A percentile compares a stretch with the other conserved stretches of the same genome.
These are phyloP conservation scores for Galagoides demidoff DNA, from an alignment of 2,797 vertebrate genomes.

Conservation along the genomic window DNA sequence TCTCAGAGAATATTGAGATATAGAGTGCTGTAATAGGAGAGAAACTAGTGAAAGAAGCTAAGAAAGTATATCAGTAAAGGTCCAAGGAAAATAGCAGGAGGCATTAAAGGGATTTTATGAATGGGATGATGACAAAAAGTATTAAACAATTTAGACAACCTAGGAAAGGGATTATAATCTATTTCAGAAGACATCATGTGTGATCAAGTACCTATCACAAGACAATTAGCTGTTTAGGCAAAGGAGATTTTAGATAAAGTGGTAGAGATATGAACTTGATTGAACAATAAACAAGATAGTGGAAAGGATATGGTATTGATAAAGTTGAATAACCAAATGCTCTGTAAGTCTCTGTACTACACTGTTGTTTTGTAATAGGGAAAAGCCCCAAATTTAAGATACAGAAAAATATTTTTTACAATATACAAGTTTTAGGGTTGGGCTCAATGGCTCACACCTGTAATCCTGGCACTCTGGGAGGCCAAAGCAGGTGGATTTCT, in stretches of 20 bases:
- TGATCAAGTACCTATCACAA: neutral
- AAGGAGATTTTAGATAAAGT: neutral
- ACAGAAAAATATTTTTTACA: constrained; percentile 9
- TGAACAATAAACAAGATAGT: neutral
- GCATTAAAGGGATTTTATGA: neutral
- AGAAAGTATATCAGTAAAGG: neutral
- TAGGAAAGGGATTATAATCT: neutral
- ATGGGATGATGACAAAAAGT: neutral
- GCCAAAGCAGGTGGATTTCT: too few relatives aligned
- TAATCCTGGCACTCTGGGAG: too few relatives aligned
- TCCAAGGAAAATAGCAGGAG: neutral
- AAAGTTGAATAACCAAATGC: neutral
- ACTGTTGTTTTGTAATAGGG: neutral
- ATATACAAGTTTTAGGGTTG: neutral
- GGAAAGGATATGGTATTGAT: neutral
- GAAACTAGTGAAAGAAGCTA: neutral
- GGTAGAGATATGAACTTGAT: neutral
- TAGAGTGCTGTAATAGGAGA: neutral
- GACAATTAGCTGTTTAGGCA: neutral
- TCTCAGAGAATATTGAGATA: neutral
- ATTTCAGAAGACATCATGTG: neutral
- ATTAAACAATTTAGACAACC: neutral
- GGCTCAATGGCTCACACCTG: too few relatives aligned
- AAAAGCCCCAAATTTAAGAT: neutral
- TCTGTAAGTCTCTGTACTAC: neutral